phyloP scores from a whole-genome alignment of 2,888 invertebrate genomes.

The Phrixothrix hirtus region DNA sequence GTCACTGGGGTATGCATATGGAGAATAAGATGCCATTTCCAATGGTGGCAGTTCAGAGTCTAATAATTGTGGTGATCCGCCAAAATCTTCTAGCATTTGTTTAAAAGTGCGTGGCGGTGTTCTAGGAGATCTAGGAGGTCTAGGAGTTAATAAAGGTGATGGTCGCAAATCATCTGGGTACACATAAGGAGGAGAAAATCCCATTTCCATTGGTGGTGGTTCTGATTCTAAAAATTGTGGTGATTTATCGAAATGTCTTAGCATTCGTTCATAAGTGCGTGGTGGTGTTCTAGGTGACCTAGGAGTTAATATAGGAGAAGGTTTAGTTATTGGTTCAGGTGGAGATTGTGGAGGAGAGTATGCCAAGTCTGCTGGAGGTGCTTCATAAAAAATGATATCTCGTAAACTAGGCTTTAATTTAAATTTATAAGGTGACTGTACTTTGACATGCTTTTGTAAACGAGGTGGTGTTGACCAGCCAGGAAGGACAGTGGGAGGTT shows the following conservation, averaged over 20 bases:
- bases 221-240: neutral
- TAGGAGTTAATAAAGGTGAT: neutral
- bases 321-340: neutral
- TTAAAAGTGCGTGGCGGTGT: neutral
- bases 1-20: no score
- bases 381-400: neutral
- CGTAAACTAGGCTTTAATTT: neutral
- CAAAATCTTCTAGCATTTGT: neutral
- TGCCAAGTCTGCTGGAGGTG: neutral
- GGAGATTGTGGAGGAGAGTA: neutral
- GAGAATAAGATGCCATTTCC: no score
- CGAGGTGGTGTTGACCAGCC: conserved; percentile 4
- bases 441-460: neutral
- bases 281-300: neutral
- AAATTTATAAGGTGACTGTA: neutral
- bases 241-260: neutral
- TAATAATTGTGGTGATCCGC: neutral
- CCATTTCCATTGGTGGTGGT: neutral
- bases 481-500: neutral
- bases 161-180: no score
- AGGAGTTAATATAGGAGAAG: neutral
- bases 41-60: neutral
- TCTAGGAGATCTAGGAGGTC: neutral
- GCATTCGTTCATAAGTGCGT: neutral
- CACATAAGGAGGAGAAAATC: no score